These are phyloP conservation scores for Rhagium mordax DNA, from an alignment of 2,888 invertebrate species.

Conservation along the genomic window DNA sequence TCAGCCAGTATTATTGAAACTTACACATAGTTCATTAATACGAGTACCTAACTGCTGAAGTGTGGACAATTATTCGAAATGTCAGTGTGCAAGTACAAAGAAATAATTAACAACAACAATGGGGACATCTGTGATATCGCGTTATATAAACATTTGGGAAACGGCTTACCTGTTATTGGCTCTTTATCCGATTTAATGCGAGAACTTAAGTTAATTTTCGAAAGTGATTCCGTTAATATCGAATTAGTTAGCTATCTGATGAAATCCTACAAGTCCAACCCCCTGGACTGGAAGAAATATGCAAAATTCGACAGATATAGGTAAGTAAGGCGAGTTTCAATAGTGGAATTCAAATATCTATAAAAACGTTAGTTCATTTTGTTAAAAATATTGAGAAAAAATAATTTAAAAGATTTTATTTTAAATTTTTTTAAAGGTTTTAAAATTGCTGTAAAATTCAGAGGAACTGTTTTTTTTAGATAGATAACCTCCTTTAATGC, in stretches of 20 bases:
- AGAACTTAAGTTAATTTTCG: constrained; percentile 84
- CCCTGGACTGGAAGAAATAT: constrained; percentile 93
- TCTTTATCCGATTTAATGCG: constrained; percentile 77
- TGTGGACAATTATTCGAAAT: constrained; percentile 32
- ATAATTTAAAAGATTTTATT: too few relatives aligned
- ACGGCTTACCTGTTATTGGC: constrained; percentile 64
- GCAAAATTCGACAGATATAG: constrained; percentile 95
- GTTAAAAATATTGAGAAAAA: too few relatives aligned
- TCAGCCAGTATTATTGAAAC: neutral
- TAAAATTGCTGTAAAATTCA: too few relatives aligned
- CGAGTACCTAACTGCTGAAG: neutral
- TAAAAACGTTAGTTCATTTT: too few relatives aligned
- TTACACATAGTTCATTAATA: neutral
- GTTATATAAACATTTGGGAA: constrained; percentile 59
- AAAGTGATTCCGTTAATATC: constrained; percentile 87
- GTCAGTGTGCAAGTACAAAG: constrained; percentile 40
- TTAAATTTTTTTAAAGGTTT: too few relatives aligned
- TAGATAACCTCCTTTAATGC: too few relatives aligned
- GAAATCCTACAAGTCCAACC: constrained; percentile 87
- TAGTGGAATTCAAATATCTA: too few relatives aligned
- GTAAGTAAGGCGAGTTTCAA: constrained; percentile 71
- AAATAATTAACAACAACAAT: constrained; percentile 38
- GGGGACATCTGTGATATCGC: constrained; percentile 55
- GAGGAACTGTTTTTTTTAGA: too few relatives aligned
- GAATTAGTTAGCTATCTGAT: constrained; percentile 90